Evolutionary conservation across 2,888 invertebrate species (phyloP), one percentile per base, ranked within the genome.

Genomic region (Acanthosoma haemorrhoidale): DNA sequence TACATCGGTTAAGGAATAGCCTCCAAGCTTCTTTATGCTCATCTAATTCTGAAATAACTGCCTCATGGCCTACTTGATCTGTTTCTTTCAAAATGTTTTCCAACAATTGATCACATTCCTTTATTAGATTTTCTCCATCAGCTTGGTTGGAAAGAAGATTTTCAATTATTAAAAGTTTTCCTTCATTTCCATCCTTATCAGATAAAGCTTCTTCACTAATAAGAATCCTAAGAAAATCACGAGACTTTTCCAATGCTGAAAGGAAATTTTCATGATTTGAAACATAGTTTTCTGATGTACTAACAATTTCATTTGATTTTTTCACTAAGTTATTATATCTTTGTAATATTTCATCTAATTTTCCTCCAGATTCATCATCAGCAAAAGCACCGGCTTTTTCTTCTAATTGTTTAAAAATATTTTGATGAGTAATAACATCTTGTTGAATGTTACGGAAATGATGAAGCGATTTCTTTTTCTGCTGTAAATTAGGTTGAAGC

Each of bases 391-490:
- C 87, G 1, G 92, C 87, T 80, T 94, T 92, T 15, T 92, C 92
- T 75, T 89, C 88, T 4, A 96, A 80, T 76, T 94, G 92, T 74
- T 90, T 87, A 29, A 96, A 81, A 75, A 95, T 90, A 71, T 88
- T 90, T 77, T 90, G 89, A 78, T 96, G 94, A 43, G 94, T 84
- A 51, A 86, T 87, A 8, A 96, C 90, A 79, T 96, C 96, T 81
- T 94, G 94, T 36, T 89, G 84, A 41, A 92, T 83, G 0, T 88
- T 86, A 79, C 90, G 91, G 76, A 89, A 90, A 51, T 88, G 86
- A 76, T 95, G 92, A 2, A 95, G 82, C 38, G 91, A 90, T 25
- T 89, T 85, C 81, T 95, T 95, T 81, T 96, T 96, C 76, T 96
- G 92, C 1, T 90, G 88, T 61, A 96, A 82, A 0, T 89, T 91